A percentile compares a stretch with the other conserved stretches of the same genome.
Evolutionary conservation across 1,140 invertebrate species (phyloP).

Genomic region (Planococcus citri): DNA sequence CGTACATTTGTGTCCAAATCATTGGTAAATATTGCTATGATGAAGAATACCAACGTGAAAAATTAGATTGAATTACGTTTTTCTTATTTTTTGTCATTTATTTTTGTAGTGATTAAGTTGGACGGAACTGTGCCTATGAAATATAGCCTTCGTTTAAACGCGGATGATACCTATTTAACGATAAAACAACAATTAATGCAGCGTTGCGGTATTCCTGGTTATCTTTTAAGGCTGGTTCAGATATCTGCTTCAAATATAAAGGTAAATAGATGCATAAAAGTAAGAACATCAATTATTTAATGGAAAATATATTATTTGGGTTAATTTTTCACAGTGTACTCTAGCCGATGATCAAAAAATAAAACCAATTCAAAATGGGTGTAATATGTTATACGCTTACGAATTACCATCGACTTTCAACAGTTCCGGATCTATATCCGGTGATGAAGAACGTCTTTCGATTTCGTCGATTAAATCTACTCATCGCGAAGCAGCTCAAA

Average conservation of each 20-base stretch:
- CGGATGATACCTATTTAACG: conserved; percentile 59
- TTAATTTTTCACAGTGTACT: conserved; percentile 32
- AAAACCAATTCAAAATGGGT: conserved; percentile 35
- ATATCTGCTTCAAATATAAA: conserved; percentile 52
- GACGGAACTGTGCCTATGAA: conserved; percentile 67
- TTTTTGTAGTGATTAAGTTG: conserved; percentile 51
- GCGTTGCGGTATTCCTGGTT: conserved; percentile 46
- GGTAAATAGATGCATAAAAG: conserved; percentile 32
- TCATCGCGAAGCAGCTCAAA: conserved; percentile 33
- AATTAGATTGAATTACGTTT: not conserved
- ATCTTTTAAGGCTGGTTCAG: conserved; percentile 54
- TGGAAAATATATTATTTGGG: conserved; percentile 28
- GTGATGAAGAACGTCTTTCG: conserved; percentile 30
- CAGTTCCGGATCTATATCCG: conserved; percentile 24
- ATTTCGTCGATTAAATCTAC: conserved; percentile 27
- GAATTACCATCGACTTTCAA: conserved; percentile 35
- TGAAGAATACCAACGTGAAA: not conserved
- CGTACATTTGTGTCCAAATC: conserved; percentile 55
- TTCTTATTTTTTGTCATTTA: conserved; percentile 22
- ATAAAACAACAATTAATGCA: conserved; percentile 54
- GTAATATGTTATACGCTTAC: conserved; percentile 38
- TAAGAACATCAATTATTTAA: conserved; percentile 32
- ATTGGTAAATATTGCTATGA: conserved; percentile 40
- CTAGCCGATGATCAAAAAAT: conserved; percentile 40
- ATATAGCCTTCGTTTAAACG: conserved; percentile 66